Base-by-base conservation (phyloP, 2,113 vertebrate species). In the Tragelaphus buxtoni region DNA sequence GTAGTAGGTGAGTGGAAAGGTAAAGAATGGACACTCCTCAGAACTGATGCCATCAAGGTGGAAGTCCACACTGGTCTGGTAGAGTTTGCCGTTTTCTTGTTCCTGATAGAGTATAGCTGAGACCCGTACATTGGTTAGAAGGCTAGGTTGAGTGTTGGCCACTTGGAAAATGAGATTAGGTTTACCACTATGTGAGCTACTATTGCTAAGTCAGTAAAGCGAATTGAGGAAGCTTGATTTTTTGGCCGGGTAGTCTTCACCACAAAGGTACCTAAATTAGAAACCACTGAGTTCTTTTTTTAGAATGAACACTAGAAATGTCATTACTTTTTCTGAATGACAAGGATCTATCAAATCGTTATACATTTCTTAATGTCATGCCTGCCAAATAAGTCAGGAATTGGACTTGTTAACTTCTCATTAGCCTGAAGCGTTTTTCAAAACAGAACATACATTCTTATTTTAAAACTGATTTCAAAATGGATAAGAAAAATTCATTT, bases 171-270 rank as follows among this genome's bases (percentile, higher is more conserved):
- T 99, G 13, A 99, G 98, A 69, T 99, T 98, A 2, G 98, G 98
- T 97, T 99, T 99, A 45, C 99, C 99, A 89, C 99, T 0, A 95
- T 94, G 79, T 99, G 98, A 4, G 99, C 98, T 94, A 99, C 99
- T 30, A 99, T 98, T 0, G 99, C 99, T 14, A 98, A 98, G 79
- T 98, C 99, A 16, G 99, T 99, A 98, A 99, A 99, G 83, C 99
- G 98, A 96, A 99, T 99, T 94, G 99, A 99, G 90, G 99, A 99
- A 0, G 99, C 99, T 81, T 99, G 98, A 94, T 99, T 99, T 98
- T 99, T 99, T 30, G 99, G 99, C 32, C 99, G 99, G 3, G 99
- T 99, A 0, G 99, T 99, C 99, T 99, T 99, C 76, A 99, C 99
- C 98, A 99, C 99, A 2, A 99, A 99, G 85, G 99, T 99, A 99